Conservation (phyloP, 2,113 vertebrate species). For the Carlito syrichta region DNA sequence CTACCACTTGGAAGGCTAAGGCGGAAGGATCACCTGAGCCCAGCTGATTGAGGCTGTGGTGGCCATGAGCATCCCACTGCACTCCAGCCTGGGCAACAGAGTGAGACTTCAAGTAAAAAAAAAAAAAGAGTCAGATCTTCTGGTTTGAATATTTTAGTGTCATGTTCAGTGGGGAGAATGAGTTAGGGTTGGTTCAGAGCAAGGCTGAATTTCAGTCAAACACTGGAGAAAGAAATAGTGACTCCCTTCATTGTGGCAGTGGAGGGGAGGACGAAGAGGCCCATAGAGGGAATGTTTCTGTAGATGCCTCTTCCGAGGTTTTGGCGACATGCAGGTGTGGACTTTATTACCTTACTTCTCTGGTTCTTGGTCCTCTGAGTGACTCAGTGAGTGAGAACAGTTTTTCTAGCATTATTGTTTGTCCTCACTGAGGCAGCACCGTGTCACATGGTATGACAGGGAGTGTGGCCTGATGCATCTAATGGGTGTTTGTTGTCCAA, state of each 20-base stretch:
- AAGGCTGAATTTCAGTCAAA: neutral
- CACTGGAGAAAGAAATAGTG: neutral
- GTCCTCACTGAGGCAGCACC: neutral
- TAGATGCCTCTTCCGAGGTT: neutral
- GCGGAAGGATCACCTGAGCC: too few relatives aligned
- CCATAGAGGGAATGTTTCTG: neutral
- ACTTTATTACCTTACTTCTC: neutral
- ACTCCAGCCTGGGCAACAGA: too few relatives aligned
- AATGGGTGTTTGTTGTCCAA: neutral
- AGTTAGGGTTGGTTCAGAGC: neutral
- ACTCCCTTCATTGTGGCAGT: neutral
- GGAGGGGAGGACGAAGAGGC: too few relatives aligned
- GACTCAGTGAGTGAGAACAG: neutral
- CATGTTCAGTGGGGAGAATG: neutral
- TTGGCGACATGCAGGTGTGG: neutral
- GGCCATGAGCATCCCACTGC: too few relatives aligned
- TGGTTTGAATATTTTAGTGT: neutral
- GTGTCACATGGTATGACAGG: neutral
- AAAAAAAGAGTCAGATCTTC: rapidly evolving
- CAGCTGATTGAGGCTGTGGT: too few relatives aligned
- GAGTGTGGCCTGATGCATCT: neutral
- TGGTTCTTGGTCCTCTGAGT: neutral
- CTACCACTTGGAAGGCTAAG: too few relatives aligned
- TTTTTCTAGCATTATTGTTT: neutral
- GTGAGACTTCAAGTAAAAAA: too few relatives aligned